Percentiles rank a stretch among this genome's conserved stretches.
Evolutionary conservation across 1,140 invertebrate species (phyloP).

Genomic region (Paraescarpia echinospica): DNA sequence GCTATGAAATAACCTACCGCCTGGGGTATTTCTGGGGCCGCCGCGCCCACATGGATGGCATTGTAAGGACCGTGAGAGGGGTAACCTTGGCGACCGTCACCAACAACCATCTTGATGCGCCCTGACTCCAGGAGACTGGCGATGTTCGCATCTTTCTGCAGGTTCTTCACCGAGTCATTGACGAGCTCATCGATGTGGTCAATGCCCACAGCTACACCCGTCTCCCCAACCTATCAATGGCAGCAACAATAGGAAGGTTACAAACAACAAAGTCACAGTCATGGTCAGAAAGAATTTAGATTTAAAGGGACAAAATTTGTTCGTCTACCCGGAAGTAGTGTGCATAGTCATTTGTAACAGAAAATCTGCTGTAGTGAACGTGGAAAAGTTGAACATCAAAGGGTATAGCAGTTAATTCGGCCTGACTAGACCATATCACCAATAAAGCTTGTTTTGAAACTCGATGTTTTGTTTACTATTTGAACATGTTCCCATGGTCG

Average conservation of each 20-base stretch:
- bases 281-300: not conserved
- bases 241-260: slow-evolving; percentile 9
- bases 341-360: too few relatives aligned
- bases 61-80: slow-evolving; percentile 76
- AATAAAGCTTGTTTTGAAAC: too few relatives aligned
- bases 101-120: slow-evolving; percentile 61
- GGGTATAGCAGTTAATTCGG: too few relatives aligned
- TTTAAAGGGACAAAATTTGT: too few relatives aligned
- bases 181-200: slow-evolving; percentile 90
- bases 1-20: slow-evolving; percentile 60
- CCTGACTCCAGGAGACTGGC: slow-evolving; percentile 42
- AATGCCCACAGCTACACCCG: slow-evolving; percentile 81
- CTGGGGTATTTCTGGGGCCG: slow-evolving; percentile 76
- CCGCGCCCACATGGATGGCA: slow-evolving; percentile 93
- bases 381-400: too few relatives aligned
- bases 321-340: too few relatives aligned
- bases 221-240: slow-evolving; percentile 65
- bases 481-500: too few relatives aligned
- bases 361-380: too few relatives aligned
- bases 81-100: slow-evolving; percentile 83
- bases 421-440: too few relatives aligned
- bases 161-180: slow-evolving; percentile 73
- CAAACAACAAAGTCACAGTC: not conserved
- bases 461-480: too few relatives aligned
- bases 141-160: slow-evolving; percentile 72